Evolutionary conservation across 1,140 invertebrate genomes (phyloP).

Genomic region (Platyscapa corneri): DNA sequence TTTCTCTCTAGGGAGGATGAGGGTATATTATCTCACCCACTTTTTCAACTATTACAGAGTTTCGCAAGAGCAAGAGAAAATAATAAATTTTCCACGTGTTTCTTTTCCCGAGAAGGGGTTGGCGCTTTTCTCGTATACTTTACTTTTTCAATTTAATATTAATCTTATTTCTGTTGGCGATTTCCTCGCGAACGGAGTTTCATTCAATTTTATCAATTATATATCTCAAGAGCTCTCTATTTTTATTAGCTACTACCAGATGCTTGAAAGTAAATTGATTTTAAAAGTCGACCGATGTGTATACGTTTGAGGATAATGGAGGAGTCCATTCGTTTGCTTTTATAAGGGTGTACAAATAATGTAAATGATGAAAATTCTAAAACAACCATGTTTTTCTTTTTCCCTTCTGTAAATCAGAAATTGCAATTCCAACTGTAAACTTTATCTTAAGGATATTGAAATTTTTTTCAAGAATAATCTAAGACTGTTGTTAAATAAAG

Average conservation of each 20-base stretch:
- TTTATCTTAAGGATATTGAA: neutral
- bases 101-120: neutral
- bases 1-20: neutral
- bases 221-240: neutral
- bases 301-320: neutral
- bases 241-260: constrained; percentile 13
- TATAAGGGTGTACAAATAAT: neutral
- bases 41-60: constrained; percentile 17
- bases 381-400: neutral
- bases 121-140: neutral
- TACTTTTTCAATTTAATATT: constrained; percentile 46
- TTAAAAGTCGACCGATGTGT: neutral
- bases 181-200: neutral
- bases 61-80: neutral
- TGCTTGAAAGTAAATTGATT: constrained; percentile 29
- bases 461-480: too few relatives aligned
- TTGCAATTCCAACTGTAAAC: neutral
- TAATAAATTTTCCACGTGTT: constrained; percentile 13
- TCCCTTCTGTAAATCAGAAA: neutral
- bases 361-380: neutral
- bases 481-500: too few relatives aligned
- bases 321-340: too few relatives aligned
- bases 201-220: constrained; percentile 23
- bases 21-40: neutral
- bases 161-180: constrained; percentile 25